Evolutionary conservation across 2,797 vertebrate species (phyloP).

Genomic region (Argentina silus): DNA sequence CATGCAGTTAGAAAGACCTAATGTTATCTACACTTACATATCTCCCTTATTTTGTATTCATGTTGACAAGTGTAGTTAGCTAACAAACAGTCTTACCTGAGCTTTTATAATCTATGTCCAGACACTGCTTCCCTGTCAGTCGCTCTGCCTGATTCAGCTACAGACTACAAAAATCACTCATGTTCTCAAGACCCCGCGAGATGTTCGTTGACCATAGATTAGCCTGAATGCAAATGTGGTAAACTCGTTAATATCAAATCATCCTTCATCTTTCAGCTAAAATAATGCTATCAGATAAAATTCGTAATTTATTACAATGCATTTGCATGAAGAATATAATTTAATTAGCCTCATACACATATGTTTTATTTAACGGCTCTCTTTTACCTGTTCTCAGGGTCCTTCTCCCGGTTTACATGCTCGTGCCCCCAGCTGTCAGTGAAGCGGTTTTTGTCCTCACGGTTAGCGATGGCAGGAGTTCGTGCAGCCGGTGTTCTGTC

Average conservation of each 20-base stretch:
- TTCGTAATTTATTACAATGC: not conserved
- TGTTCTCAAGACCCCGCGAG: slow-evolving; percentile 35
- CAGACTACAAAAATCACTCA: slow-evolving; percentile 57
- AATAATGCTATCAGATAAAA: not conserved
- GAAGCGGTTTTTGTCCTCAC: not conserved
- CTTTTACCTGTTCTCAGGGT: not conserved
- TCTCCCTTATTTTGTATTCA: not conserved
- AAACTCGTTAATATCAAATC: not conserved
- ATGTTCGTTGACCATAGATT: slow-evolving; percentile 1
- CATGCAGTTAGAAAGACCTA: too few relatives aligned
- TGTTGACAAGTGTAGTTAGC: not conserved
- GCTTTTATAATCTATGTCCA: slow-evolving; percentile 5
- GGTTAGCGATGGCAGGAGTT: slow-evolving; percentile 41
- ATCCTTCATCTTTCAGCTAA: accelerated
- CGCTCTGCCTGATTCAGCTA: not conserved
- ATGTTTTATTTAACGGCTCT: not conserved
- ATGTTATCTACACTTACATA: accelerated
- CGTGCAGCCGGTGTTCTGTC: slow-evolving; percentile 38
- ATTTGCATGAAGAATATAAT: not conserved
- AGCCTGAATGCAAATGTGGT: slow-evolving; percentile 32
- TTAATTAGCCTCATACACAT: not conserved
- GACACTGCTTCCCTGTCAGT: slow-evolving; percentile 48
- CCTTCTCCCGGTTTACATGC: not conserved
- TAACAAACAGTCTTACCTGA: slow-evolving; percentile 44
- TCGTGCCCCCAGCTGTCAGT: slow-evolving; percentile 29